Evolutionary conservation across 1,140 invertebrate species (phyloP).

Genomic region (Octopus sinensis): DNA sequence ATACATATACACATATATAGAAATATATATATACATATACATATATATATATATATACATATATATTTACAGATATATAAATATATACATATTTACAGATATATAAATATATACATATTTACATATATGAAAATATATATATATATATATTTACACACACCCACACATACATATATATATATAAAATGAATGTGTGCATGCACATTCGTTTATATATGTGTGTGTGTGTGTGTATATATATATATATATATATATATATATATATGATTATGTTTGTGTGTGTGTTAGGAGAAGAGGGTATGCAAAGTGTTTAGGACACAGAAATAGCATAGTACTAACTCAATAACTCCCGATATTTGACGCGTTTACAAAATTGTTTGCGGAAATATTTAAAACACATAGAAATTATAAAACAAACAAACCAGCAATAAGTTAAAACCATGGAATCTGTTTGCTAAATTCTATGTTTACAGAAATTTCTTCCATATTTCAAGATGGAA

Average conservation of each 20-base stretch:
- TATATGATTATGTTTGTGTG: not conserved
- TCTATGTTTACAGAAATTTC: not conserved
- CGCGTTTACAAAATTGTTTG: too few species aligned
- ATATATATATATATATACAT: slow-evolving; percentile 3
- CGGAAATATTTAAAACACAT: too few species aligned
- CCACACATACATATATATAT: not conserved
- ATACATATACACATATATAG: too few species aligned
- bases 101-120: not conserved
- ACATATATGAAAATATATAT: not conserved
- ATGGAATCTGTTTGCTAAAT: not conserved
- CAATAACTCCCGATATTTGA: too few species aligned
- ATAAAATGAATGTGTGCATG: not conserved
- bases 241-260: not conserved
- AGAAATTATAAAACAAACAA: too few species aligned
- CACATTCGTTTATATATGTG: not conserved
- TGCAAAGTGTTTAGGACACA: too few species aligned
- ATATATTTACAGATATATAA: not conserved
- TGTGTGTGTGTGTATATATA: not conserved
- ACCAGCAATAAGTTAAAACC: not conserved
- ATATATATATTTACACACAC: not conserved
- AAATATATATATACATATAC: too few species aligned
- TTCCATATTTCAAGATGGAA: not conserved
- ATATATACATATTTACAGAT: not conserved
- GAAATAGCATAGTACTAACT: too few species aligned
- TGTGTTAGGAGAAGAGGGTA: not conserved